Evolutionary conservation across 2,113 vertebrate species (phyloP).

Genomic region (Natator depressus): DNA sequence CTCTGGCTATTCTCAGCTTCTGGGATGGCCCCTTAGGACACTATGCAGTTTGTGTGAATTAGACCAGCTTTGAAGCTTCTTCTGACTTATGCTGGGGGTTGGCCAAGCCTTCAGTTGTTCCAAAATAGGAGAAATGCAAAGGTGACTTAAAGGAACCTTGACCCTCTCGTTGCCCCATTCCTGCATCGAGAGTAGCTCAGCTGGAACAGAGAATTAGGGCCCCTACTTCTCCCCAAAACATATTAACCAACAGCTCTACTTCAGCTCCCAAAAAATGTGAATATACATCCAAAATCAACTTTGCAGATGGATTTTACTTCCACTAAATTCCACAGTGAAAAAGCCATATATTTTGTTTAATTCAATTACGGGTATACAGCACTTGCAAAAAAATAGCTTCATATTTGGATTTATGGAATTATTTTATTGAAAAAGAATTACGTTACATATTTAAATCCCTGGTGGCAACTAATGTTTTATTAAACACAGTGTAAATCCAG

Average conservation of each 20-base stretch:
- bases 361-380: constrained; percentile 74
- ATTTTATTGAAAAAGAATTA: constrained; percentile 83
- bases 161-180: background rate
- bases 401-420: constrained; percentile 86
- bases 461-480: constrained; percentile 84
- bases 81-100: background rate
- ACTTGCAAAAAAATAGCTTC: constrained; percentile 63
- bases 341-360: constrained; percentile 62
- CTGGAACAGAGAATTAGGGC: background rate
- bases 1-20: background rate
- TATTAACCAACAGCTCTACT: constrained; percentile 41
- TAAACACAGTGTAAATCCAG: constrained; percentile 83
- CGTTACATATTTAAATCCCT: constrained; percentile 83
- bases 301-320: constrained; percentile 48
- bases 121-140: background rate
- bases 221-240: background rate
- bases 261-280: constrained; percentile 62
- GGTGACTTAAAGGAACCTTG: background rate
- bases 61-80: background rate
- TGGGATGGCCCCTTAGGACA: background rate
- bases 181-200: background rate
- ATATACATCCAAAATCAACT: constrained; percentile 51
- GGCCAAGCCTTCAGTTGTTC: background rate
- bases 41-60: background rate
- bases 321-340: constrained; percentile 35